Evolutionary conservation across 1,140 invertebrate genomes (phyloP).

Genomic region (Aphidius ervi): DNA sequence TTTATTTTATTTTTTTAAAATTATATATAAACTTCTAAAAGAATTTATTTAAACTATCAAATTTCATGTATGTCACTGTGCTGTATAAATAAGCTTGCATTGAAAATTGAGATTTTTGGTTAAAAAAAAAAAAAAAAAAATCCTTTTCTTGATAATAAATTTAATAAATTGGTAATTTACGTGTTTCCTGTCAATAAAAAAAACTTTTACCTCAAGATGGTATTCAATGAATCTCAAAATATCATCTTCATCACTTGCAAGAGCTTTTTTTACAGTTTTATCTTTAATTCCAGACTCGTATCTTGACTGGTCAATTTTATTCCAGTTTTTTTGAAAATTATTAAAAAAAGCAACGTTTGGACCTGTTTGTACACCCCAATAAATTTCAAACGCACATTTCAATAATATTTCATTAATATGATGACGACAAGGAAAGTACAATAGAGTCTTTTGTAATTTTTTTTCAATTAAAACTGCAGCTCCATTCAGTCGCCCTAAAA

Average conservation of each 20-base stretch:
- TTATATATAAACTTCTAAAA: not conserved
- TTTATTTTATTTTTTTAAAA: not conserved
- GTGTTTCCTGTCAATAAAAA: constrained; percentile 1
- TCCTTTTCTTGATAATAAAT: too few relatives aligned
- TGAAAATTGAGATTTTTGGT: too few relatives aligned
- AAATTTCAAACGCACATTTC: constrained; percentile 2
- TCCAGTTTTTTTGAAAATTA: constrained; percentile 10
- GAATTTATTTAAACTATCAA: not conserved
- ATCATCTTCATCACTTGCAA: constrained; percentile 16
- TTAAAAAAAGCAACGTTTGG: constrained; percentile 16
- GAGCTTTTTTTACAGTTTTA: constrained; percentile 10
- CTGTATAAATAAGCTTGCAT: too few relatives aligned
- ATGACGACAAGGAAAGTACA: constrained; percentile 14
- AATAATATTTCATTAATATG: constrained; percentile 5
- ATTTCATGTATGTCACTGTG: too few relatives aligned
- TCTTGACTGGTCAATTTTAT: constrained; percentile 5
- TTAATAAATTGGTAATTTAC: too few relatives aligned
- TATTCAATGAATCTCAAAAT: constrained; percentile 13
- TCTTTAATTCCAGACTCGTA: constrained; percentile 17
- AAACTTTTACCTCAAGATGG: constrained; percentile 16
- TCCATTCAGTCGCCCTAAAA: not conserved
- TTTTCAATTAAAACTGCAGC: constrained; percentile 5
- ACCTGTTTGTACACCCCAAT: constrained; percentile 7
- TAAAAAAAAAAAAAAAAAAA: not conserved
- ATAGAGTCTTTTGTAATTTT: not conserved